Conservation (phyloP, 2,888 invertebrate species). For the Eledone cirrhosa region DNA sequence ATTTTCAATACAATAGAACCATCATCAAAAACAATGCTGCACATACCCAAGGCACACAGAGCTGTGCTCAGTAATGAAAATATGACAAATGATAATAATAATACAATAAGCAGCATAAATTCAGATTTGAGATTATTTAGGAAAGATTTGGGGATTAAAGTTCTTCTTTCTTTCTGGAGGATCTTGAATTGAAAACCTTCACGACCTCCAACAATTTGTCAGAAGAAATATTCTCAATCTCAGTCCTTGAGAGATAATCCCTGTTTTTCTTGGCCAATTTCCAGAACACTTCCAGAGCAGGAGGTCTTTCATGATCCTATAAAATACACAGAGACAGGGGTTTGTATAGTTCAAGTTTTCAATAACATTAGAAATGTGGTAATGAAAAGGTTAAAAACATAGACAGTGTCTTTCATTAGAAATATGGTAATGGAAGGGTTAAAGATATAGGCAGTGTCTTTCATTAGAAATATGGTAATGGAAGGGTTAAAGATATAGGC, state of each 20-base stretch:
- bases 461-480: too few relatives aligned
- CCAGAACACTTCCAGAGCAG: constrained; percentile 40
- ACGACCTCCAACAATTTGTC: constrained; percentile 43
- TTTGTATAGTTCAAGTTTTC: not conserved
- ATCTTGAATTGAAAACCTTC: constrained; percentile 46
- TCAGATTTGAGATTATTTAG: not conserved
- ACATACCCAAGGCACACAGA: too few relatives aligned
- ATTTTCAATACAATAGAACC: too few relatives aligned
- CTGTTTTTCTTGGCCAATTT: constrained; percentile 38
- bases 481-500: not conserved
- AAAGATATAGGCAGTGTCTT: too few relatives aligned
- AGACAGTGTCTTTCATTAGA: too few relatives aligned
- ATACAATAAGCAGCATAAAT: too few relatives aligned
- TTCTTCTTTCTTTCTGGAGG: constrained; percentile 41
- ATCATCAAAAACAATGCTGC: too few relatives aligned
- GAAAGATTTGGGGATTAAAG: too few relatives aligned
- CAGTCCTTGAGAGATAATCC: constrained; percentile 41
- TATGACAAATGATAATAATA: too few relatives aligned
- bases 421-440: too few relatives aligned
- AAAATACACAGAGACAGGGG: not conserved
- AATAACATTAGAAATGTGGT: not conserved
- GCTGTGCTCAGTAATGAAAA: too few relatives aligned
- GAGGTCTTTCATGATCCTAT: constrained; percentile 37
- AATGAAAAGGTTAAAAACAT: too few relatives aligned
- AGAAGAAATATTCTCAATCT: constrained; percentile 41